Conservation (phyloP, 2,888 invertebrate genomes). For the Andrena flavipes region DNA sequence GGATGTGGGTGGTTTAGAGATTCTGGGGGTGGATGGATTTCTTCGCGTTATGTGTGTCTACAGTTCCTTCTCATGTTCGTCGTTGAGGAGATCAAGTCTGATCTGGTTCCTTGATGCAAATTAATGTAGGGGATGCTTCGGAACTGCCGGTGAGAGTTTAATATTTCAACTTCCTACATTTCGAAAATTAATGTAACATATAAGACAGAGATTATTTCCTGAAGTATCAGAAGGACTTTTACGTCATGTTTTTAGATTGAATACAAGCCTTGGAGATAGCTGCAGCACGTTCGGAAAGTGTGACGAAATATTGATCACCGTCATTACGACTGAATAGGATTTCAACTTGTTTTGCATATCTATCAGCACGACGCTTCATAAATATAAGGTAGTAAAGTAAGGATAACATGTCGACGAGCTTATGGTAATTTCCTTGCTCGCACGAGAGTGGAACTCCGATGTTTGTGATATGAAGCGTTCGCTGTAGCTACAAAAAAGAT, state of each 20-base stretch:
- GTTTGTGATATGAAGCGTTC: constrained; percentile 58
- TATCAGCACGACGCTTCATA: constrained; percentile 40
- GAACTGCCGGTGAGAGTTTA: no score
- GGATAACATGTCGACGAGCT: constrained; percentile 56
- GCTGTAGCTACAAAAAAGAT: constrained; percentile 26
- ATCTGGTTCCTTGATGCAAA: no score
- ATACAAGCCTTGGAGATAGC: not conserved
- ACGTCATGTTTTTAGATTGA: not conserved
- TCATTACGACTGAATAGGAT: constrained; percentile 41
- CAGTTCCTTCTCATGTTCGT: constrained; percentile 36
- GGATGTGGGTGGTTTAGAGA: constrained; percentile 53
- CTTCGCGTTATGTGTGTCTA: constrained; percentile 53
- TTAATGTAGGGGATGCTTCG: no score
- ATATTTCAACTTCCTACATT: no score
- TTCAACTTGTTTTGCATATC: constrained; percentile 45
- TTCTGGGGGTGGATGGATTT: constrained; percentile 49
- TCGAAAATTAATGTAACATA: no score
- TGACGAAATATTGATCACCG: constrained; percentile 49
- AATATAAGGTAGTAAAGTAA: constrained; percentile 56
- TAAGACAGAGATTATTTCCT: no score
- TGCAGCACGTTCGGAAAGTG: not conserved
- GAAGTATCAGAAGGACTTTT: not conserved
- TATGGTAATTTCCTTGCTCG: constrained; percentile 61
- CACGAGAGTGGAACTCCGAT: constrained; percentile 50
- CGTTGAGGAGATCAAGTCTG: no score